Evolutionary conservation across 2,113 vertebrate genomes (phyloP), one percentile per base, ranked within the genome.

Genomic region (Sterrhoptilus dennistouni): DNA sequence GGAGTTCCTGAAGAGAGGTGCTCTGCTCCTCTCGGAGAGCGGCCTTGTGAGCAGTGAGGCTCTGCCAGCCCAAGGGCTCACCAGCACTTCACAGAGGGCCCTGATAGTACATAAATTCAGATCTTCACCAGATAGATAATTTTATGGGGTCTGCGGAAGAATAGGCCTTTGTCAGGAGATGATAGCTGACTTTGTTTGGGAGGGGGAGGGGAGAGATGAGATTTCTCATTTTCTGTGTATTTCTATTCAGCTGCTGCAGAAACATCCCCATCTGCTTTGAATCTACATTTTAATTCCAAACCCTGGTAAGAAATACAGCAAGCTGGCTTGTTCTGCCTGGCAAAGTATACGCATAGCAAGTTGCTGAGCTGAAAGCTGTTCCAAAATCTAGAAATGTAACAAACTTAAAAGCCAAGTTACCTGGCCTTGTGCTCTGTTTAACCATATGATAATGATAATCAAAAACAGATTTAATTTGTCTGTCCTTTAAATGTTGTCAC

Each of bases 191-290:
- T 90, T 86, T 72, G 88, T 76, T 54, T 33, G 53, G 40, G 27
- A 49, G 61, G 71, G 77, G 60, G 57, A 59, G 28, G 72, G 69
- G 65, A 78, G 4, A 29, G 40, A 44, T 1, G 12, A 78, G 36
- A 75, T 90, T 94, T 93, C 86, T 94, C 76, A 53, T 17, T 90
- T 94, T 86, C 72, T 93, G 47, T 60, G 79, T 75, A 68, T 82
- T 96, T 83, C 88, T 96, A 78, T 94, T 97, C 93, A 95, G 87
- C 86, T 92, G 83, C 68, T 64, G 80, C 83, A 93, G 95, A 96
- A 97, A 94, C 88, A 87, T 86, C 72, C 83, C 83, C 96, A 96
- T 96, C 95, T 97, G 96, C 92, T 96, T 95, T 90, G 85, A 93
- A 97, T 96, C 88, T 95, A 49, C 80, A 87, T 89, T 90, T 93